Conservation (phyloP, 2,888 invertebrate species). For the Colostygia pectinataria region DNA sequence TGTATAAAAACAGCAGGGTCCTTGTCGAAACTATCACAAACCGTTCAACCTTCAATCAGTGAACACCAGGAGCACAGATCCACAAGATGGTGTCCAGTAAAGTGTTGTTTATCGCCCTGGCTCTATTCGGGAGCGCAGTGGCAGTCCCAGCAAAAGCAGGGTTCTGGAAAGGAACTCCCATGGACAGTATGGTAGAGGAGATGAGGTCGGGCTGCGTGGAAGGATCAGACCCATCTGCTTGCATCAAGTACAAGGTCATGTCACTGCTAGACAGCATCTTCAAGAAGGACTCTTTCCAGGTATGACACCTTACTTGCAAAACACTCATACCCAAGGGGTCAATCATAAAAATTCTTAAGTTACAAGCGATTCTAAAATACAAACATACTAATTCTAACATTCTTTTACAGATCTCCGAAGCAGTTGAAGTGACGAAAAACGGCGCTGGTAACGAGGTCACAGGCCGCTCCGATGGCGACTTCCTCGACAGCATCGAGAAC, state of each 20-base stretch:
- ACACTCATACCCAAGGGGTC: too few relatives aligned
- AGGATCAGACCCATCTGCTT: conserved; percentile 90
- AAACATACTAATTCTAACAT: neutral
- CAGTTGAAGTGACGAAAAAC: conserved; percentile 89
- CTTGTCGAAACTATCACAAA: conserved; percentile 78
- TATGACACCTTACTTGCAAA: conserved; percentile 58
- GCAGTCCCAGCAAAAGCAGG: conserved; percentile 85
- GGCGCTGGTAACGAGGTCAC: conserved; percentile 85
- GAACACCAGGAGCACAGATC: conserved; percentile 59
- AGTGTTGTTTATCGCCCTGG: conserved; percentile 76
- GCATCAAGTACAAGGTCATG: conserved; percentile 92
- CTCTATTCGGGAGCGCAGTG: conserved; percentile 82
- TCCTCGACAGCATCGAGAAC: conserved; percentile 87
- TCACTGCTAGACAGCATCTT: conserved; percentile 90
- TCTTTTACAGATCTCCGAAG: conserved; percentile 85
- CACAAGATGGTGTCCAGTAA: conserved; percentile 73
- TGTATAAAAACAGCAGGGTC: conserved; percentile 79
- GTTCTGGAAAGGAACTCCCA: conserved; percentile 87
- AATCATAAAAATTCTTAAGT: too few relatives aligned
- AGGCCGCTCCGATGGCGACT: conserved; percentile 82
- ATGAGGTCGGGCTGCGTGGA: conserved; percentile 89
- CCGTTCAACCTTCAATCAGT: conserved; percentile 69
- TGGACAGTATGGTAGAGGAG: conserved; percentile 89
- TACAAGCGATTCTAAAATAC: too few relatives aligned
- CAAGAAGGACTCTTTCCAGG: conserved; percentile 91